Evolutionary conservation across 2,113 vertebrate genomes (phyloP), one percentile per base, ranked within the genome.

Genomic region (Zingel zingel): DNA sequence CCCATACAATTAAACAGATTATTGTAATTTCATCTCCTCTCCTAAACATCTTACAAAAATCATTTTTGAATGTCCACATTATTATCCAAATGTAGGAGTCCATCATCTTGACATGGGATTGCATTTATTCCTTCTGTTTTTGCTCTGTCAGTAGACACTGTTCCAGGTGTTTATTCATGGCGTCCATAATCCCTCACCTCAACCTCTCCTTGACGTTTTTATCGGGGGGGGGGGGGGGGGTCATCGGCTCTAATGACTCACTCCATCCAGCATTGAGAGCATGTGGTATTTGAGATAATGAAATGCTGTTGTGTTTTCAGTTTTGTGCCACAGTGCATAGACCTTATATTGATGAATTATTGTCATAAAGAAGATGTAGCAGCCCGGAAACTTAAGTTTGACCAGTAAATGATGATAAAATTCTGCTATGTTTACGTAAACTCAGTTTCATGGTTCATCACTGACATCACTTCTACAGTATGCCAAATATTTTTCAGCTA

Each of bases 161-260:
- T n/a, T 66, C 33, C 63, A 63, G 54, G 59, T 78, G 53, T 73
- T 57, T 39, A 62, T 63, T 69, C 74, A 47, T 72, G 43, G 69
- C 12, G 19, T 33, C 54, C 57, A 81, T 83, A 88, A 90, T 86
- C 86, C 68, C 54, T 88, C 74, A 90, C 75, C 74, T 70, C 27
- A 11, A 71, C 39, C 65, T 88, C 75, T 76, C 57, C 78, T 79
- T 7, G 1, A 77, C 73, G 30, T 23, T 63, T 72, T 62, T 19
- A 79, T 73, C 74, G 61, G 67, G 25, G 4, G 21, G 56, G 1
- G 62, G 2, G 54, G 43, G n/a, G n/a, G n/a, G n/a, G n/a, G n/a
- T 71, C 61, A 67, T 2, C 25, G 0, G 9, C 58, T 51, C 30
- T 54, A 25, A 65, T 69, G 57, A 71, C 74, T 48, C 1, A 1